phyloP scores from a whole-genome alignment of 2,888 invertebrate genomes.

The Calliopum simillimum region DNA sequence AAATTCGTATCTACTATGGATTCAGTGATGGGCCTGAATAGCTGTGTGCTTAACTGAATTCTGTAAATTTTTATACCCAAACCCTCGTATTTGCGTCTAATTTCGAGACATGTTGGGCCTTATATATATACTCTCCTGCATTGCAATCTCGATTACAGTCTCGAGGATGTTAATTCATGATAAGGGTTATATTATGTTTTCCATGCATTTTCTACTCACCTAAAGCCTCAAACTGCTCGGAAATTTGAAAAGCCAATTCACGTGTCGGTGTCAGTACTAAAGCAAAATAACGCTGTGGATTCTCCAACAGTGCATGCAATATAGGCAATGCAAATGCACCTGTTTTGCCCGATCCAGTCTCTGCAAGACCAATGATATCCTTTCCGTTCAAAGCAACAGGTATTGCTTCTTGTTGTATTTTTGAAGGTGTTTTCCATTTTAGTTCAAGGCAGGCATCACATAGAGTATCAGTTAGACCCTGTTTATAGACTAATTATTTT shows the following conservation, averaged over 20 bases:
- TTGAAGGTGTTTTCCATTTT: slow-evolving; percentile 95
- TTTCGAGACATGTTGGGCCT: too few relatives aligned
- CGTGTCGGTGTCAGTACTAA: slow-evolving; percentile 95
- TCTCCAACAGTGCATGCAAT: slow-evolving; percentile 87
- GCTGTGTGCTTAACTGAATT: too few relatives aligned
- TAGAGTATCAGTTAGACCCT: slow-evolving; percentile 92
- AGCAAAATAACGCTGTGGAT: slow-evolving; percentile 94
- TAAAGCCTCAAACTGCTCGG: slow-evolving; percentile 97
- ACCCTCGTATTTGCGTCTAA: too few relatives aligned
- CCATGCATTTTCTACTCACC: slow-evolving; percentile 75
- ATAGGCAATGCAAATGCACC: slow-evolving; percentile 98
- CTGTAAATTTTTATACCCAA: too few relatives aligned
- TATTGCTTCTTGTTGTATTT: slow-evolving; percentile 94
- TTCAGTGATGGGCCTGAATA: too few relatives aligned
- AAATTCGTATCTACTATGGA: too few relatives aligned
- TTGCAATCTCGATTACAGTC: too few relatives aligned
- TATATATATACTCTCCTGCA: too few relatives aligned
- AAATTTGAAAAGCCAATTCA: slow-evolving; percentile 98
- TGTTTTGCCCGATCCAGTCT: slow-evolving; percentile 90
- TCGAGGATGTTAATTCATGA: too few relatives aligned
- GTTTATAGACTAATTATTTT: slow-evolving; percentile 42
- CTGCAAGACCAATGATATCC: slow-evolving; percentile 75
- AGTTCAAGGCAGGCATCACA: slow-evolving; percentile 92
- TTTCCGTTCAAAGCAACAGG: slow-evolving; percentile 90
- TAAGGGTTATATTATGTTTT: too few relatives aligned